Evolutionary conservation across 2,113 vertebrate genomes (phyloP).

Genomic region (Solea senegalensis): DNA sequence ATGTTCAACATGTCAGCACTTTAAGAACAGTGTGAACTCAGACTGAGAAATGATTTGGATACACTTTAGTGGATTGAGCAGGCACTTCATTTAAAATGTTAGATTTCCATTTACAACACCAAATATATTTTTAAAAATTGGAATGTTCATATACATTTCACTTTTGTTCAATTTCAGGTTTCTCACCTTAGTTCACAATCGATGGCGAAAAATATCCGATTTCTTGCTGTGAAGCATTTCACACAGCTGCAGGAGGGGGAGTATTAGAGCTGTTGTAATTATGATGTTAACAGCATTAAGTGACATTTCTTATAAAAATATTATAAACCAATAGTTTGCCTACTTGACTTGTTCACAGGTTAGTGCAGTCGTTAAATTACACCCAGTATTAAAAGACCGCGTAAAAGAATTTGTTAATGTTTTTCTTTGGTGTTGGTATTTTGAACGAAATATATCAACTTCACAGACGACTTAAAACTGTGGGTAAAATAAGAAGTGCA

Average conservation of each 20-base stretch:
- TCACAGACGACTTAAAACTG: no score
- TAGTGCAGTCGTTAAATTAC: no score
- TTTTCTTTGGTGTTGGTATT: background rate
- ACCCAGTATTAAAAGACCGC: background rate
- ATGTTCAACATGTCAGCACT: conserved; percentile 20
- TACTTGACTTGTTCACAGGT: no score
- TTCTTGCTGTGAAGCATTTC: background rate
- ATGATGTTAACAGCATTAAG: background rate
- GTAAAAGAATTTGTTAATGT: background rate
- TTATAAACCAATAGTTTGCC: no score
- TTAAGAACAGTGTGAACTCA: conserved; percentile 17
- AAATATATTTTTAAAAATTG: background rate
- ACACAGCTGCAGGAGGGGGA: background rate
- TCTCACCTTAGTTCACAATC: background rate
- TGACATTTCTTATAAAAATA: no score
- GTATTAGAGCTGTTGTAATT: background rate
- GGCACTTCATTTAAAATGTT: background rate
- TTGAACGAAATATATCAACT: conserved; percentile 25
- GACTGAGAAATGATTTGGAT: background rate
- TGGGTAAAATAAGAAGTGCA: background rate
- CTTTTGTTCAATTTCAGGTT: background rate
- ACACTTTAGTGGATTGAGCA: background rate
- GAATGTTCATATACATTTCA: background rate
- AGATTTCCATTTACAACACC: background rate
- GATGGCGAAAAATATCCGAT: background rate